These are phyloP conservation scores for Lethrus apterus DNA, from an alignment of 1,140 invertebrate species.

Conservation along the genomic window DNA sequence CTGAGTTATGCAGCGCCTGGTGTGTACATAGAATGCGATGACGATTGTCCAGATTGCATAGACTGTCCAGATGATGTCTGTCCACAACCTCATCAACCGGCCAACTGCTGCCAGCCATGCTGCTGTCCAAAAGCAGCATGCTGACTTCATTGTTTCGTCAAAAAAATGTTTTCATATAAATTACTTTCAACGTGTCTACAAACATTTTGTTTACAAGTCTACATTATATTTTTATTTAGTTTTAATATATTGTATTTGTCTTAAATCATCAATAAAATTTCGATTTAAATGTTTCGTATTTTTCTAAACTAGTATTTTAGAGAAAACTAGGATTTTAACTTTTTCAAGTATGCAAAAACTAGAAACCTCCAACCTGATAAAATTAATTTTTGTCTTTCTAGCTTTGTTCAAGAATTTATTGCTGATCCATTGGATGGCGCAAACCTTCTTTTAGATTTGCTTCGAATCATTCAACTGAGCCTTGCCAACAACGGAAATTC, in stretches of 20 bases:
- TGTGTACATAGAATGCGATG: conserved; percentile 41
- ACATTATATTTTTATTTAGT: too few relatives aligned
- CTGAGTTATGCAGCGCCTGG: conserved; percentile 46
- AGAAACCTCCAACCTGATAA: too few relatives aligned
- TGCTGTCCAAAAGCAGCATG: conserved; percentile 36
- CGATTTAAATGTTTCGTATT: too few relatives aligned
- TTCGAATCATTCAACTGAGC: conserved; percentile 74
- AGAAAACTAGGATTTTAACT: too few relatives aligned
- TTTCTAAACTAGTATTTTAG: too few relatives aligned
- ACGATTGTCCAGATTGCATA: conserved; percentile 35
- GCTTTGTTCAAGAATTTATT: conserved; percentile 86
- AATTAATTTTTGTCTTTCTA: conserved; percentile 33
- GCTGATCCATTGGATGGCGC: conserved; percentile 77
- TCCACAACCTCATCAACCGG: conserved; percentile 12
- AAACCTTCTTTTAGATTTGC: conserved; percentile 67
- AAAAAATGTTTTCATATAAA: too few relatives aligned
- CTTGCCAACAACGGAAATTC: conserved; percentile 45
- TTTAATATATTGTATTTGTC: too few relatives aligned
- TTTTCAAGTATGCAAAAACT: too few relatives aligned
- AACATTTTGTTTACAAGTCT: too few relatives aligned
- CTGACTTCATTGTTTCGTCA: too few relatives aligned
- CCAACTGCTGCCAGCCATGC: conserved; percentile 27
- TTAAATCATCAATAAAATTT: too few relatives aligned
- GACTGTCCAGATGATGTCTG: conserved; percentile 32
- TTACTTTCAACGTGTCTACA: conserved; percentile 3